These are phyloP conservation scores for Lepeophtheirus nordmannii DNA, from an alignment of 2,888 invertebrate genomes.

Conservation along the genomic window DNA sequence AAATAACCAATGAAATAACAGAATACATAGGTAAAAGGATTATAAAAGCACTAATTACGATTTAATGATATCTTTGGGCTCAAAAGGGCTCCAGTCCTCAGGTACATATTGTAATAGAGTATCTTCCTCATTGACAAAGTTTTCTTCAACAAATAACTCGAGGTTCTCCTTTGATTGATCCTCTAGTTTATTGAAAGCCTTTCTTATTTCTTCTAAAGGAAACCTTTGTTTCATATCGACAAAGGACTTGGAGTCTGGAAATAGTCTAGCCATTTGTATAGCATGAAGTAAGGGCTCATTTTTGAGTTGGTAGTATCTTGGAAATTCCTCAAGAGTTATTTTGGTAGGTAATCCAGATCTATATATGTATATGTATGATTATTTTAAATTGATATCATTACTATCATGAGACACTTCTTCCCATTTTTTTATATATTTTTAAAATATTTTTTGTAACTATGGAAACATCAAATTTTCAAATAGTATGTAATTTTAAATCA, in stretches of 20 bases:
- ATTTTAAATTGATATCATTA: too few relatives aligned
- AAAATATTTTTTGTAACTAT: too few relatives aligned
- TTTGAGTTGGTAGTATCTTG: not conserved
- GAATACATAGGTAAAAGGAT: not conserved
- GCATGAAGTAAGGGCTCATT: constrained; percentile 1
- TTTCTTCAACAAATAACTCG: not conserved
- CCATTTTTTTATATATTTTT: too few relatives aligned
- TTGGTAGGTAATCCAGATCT: too few relatives aligned
- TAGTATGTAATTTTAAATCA: too few relatives aligned
- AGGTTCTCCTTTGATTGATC: not conserved
- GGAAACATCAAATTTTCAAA: too few relatives aligned
- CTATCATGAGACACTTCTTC: too few relatives aligned
- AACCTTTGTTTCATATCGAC: constrained; percentile 10
- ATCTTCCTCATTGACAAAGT: not conserved
- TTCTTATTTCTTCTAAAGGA: not conserved
- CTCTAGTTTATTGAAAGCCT: not conserved
- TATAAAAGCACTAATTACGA: not conserved
- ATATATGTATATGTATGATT: too few relatives aligned
- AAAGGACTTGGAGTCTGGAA: constrained; percentile 14
- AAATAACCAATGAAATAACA: not conserved
- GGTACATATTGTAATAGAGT: not conserved
- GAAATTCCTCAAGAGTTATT: too few relatives aligned
- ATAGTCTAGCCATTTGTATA: constrained; percentile 8
- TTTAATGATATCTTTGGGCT: not conserved
- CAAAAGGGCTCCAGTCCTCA: not conserved